A percentile compares a stretch with the other conserved stretches of the same genome.
Evolutionary conservation across 2,113 vertebrate genomes (phyloP).

Genomic region (Tinamus guttatus): DNA sequence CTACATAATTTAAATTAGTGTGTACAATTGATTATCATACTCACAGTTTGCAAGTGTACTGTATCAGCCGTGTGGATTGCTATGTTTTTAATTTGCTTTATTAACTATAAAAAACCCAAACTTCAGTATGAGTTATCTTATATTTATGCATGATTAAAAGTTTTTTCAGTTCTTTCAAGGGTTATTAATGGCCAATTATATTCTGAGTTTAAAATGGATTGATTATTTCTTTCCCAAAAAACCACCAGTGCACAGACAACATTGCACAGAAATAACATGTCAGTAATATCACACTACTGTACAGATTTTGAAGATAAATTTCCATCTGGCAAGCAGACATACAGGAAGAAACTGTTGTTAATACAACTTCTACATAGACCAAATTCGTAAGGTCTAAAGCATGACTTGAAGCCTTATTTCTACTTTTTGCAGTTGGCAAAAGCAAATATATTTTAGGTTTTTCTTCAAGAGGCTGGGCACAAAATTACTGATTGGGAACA

Average conservation of each 20-base stretch:
- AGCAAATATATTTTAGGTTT: background rate
- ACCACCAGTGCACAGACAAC: background rate
- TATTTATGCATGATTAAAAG: conserved; percentile 2
- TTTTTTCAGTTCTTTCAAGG: background rate
- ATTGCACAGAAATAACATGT: conserved; percentile 54
- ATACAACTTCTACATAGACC: background rate
- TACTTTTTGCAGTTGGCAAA: background rate
- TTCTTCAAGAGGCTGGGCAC: background rate
- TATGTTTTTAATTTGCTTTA: conserved; percentile 25
- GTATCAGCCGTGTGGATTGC: background rate
- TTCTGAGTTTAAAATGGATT: conserved; percentile 31
- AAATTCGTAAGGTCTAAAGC: background rate
- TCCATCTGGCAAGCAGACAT: conserved; percentile 70
- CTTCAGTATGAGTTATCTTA: background rate
- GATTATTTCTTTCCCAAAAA: background rate
- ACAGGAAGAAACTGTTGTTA: conserved; percentile 50
- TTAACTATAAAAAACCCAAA: background rate
- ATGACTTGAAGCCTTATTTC: background rate
- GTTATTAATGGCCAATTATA: conserved; percentile 21
- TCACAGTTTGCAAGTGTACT: background rate
- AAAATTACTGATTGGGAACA: background rate
- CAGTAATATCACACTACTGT: conserved; percentile 60
- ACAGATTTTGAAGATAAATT: conserved; percentile 66
- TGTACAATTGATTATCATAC: background rate
- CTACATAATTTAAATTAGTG: background rate